Conservation (phyloP, 2,113 vertebrate genomes). For the Puntigrus tetrazona region DNA sequence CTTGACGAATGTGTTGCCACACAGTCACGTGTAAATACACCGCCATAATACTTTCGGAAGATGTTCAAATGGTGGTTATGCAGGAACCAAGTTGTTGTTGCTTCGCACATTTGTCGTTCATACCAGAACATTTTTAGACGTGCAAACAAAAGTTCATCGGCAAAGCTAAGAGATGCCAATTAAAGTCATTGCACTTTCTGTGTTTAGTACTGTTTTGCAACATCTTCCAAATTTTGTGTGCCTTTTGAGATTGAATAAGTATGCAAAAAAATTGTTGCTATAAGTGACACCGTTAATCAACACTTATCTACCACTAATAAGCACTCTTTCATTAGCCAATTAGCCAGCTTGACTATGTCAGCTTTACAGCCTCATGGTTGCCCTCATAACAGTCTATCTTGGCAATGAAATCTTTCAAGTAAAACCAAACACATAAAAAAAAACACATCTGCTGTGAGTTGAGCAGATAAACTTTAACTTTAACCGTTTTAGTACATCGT, state of each 20-base stretch:
- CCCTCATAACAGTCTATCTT: neutral
- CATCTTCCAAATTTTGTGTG: neutral
- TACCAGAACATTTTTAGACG: neutral
- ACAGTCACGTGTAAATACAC: neutral
- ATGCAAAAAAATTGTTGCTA: neutral
- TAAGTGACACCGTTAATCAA: constrained; percentile 12
- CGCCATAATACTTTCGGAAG: neutral
- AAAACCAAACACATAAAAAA: neutral
- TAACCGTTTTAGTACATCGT: no score
- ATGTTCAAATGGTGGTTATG: neutral
- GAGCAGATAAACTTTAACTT: neutral
- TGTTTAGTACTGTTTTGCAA: neutral
- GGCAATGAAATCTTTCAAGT: neutral
- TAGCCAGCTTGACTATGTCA: neutral
- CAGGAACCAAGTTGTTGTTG: neutral
- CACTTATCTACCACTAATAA: neutral
- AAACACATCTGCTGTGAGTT: neutral
- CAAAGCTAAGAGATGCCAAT: constrained; percentile 4
- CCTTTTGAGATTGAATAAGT: neutral
- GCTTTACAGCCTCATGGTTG: neutral
- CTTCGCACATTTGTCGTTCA: neutral
- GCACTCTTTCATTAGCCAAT: neutral
- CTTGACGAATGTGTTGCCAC: constrained; percentile 18
- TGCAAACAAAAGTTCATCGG: constrained; percentile 14
- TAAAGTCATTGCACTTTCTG: constrained; percentile 3